Evolutionary conservation across 2,888 invertebrate genomes (phyloP), one percentile per base, ranked within the genome.

Genomic region (Anaspis maculata): DNA sequence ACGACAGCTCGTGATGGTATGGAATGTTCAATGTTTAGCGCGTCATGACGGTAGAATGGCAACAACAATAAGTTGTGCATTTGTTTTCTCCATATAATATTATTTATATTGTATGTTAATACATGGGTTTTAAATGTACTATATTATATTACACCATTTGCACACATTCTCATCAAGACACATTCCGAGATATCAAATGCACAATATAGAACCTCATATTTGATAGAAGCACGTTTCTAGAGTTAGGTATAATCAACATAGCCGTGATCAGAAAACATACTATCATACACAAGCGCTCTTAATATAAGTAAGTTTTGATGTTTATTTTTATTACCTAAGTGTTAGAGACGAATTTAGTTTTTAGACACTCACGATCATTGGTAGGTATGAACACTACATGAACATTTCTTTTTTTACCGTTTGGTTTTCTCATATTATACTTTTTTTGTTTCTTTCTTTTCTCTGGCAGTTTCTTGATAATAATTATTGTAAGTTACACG

Each of bases 1-100:
- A 41, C 40, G 37, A 31, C 37, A 29, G 39, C 31, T 42, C 34
- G 38, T 35, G 46, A 27, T 45, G 42, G 38, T 39, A 43, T 45
- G 46, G 51, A 52, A 52, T 52, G 52, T 52, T n/a, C 41, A 39
- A 42, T 52, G 52, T 52, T 34, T 49, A 48, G 48, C 46, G 48
- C 48, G 30, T 27, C 30, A 30, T 35, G 26, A 30, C 35, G 39
- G 39, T 39, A 36, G 33, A 9, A 19, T 19, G 19, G 19, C 19
- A 19, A 19, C 5, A 6, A 6, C 19, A 19, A 19, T 6, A 6
- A 6, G 19, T 19, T 19, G 19, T 19, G 19, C 19, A 19, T 19
- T 19, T 19, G 19, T 6, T 9, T 5, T 5, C 19, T 9, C 19
- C 19, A n/a, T n/a, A n/a, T n/a, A n/a, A n/a, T n/a, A n/a, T n/a